These are phyloP conservation scores for Cyaniris semiargus DNA, from an alignment of 2,888 invertebrate genomes.

Conservation along the genomic window DNA sequence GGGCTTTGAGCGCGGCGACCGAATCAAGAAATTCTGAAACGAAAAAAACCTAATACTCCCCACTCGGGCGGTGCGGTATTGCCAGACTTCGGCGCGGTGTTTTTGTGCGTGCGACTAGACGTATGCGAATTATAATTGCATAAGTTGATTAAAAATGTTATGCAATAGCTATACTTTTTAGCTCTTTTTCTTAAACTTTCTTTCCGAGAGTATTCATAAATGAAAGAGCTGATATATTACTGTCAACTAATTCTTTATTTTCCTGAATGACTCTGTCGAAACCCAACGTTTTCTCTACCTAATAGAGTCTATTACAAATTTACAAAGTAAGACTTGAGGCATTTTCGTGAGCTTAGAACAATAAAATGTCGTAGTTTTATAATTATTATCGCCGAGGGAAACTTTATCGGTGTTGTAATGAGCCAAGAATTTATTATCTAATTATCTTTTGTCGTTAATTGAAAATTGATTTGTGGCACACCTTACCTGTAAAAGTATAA, in stretches of 20 bases:
- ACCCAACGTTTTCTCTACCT: background rate
- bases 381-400: constrained; percentile 27
- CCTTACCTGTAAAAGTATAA: constrained; percentile 42
- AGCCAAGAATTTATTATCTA: constrained; percentile 26
- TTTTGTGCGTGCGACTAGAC: too few species aligned
- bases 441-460: constrained; percentile 45
- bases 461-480: constrained; percentile 47
- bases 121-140: too few species aligned
- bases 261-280: background rate
- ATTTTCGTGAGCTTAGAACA: background rate
- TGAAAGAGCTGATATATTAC: background rate
- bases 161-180: too few species aligned
- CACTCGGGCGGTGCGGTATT: too few species aligned
- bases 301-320: background rate
- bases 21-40: too few species aligned
- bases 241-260: background rate
- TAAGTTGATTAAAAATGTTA: too few species aligned
- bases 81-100: too few species aligned
- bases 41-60: too few species aligned
- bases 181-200: too few species aligned
- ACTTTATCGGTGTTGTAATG: constrained; percentile 15
- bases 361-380: constrained; percentile 22
- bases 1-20: too few species aligned
- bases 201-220: background rate
- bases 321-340: constrained; percentile 5